A percentile compares a stretch with the other conserved stretches of the same genome.
Conservation (phyloP, 2,113 vertebrate species). For the Xenopus laevis region DNA sequence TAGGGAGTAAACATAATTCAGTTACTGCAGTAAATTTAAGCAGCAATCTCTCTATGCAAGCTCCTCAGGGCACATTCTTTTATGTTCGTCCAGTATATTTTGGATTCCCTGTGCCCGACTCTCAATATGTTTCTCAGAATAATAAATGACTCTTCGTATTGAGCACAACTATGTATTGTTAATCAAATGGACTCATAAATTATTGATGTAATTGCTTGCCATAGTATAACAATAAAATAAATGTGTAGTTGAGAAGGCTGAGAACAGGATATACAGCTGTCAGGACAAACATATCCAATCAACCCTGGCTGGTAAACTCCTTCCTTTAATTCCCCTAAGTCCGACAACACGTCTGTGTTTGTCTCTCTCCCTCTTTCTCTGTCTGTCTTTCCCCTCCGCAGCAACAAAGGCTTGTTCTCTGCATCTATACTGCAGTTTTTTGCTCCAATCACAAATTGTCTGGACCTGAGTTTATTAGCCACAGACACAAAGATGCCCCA, state of each 20-base stretch:
- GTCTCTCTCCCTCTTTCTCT: background rate
- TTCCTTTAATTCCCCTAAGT: slow-evolving; percentile 26
- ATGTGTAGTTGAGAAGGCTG: background rate
- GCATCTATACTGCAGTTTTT: slow-evolving; percentile 18
- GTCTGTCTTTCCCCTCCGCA: background rate
- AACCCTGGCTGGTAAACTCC: slow-evolving; percentile 25
- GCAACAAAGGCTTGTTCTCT: slow-evolving; percentile 7
- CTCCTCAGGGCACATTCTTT: background rate
- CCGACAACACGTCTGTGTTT: background rate
- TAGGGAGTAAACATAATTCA: background rate
- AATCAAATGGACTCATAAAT: background rate
- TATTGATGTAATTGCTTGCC: background rate
- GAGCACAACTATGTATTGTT: background rate
- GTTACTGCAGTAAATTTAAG: background rate
- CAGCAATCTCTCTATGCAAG: background rate
- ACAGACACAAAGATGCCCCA: too few relatives aligned
- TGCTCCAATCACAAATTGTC: slow-evolving; percentile 10
- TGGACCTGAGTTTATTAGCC: background rate
- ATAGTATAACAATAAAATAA: background rate
- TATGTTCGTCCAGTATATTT: too few relatives aligned
- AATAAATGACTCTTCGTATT: too few relatives aligned
- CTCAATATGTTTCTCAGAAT: too few relatives aligned
- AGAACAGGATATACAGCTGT: slow-evolving; percentile 20
- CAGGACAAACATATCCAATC: slow-evolving; percentile 23
- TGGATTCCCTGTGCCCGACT: too few relatives aligned